Evolutionary conservation across 2,113 vertebrate species (phyloP), one percentile per base, ranked within the genome.

Genomic region (Gymnobelideus leadbeateri): DNA sequence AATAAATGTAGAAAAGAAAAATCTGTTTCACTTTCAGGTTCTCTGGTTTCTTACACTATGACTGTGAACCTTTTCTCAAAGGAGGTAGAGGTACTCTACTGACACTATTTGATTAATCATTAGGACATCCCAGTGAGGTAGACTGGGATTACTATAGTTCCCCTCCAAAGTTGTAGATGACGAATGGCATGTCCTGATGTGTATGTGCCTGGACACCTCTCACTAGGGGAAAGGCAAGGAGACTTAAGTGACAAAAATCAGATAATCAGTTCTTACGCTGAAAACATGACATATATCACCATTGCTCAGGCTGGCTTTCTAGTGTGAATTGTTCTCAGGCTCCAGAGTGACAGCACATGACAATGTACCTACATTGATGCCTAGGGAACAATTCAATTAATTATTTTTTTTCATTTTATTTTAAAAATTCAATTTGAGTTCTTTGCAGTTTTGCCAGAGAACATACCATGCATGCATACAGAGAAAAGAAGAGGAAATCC

Each of bases 1-100:
- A 97, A 96, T 93, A 97, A 93, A 94, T 91, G 49, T 95, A 94
- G 95, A 92, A 95, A 96, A 93, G 93, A 96, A 97, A 97, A 97
- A 94, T 93, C 90, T 77, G 26, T 95, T 93, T 96, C 91, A 96
- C 51, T 95, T 54, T 26, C 94, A 95, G 89, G 94, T 92, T 93
- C 92, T 37, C 25, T 89, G 91, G 51, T 91, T 95, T 96, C 91
- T 96, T 84, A 84, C n/a, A 84, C 43, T 19, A 43, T 16, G 23
- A 84, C 68, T 43, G 68, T 84, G n/a, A 84, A 84, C 68, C 68
- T 84, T 84, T 92, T 51, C 90, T 97, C 91, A 92, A 23, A 54
- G 95, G 90, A 61, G 2, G 1, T 68, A 57, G 92, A 94, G 92
- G 61, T n/a, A 93, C 61, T 96, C 95, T 92, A 14, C 19, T 94